These are phyloP conservation scores for Gymnogyps californianus DNA, from an alignment of 2,113 vertebrate species.

Conservation along the genomic window DNA sequence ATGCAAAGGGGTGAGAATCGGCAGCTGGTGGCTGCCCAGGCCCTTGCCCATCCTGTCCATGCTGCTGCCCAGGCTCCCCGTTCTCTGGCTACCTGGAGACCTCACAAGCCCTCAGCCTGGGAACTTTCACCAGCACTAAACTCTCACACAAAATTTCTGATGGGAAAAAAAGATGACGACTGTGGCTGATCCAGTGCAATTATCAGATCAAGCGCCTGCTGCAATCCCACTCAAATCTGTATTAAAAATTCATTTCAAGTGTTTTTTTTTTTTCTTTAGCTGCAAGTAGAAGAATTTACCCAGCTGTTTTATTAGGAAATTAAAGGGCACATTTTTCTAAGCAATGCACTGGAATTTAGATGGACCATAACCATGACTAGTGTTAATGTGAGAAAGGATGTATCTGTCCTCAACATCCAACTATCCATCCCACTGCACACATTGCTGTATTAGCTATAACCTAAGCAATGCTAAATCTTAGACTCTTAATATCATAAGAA, in stretches of 20 bases:
- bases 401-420: neutral
- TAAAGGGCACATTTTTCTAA: slow-evolving; percentile 63
- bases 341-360: slow-evolving; percentile 51
- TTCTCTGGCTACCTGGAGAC: neutral
- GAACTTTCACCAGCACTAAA: neutral
- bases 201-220: slow-evolving; percentile 60
- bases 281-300: slow-evolving; percentile 57
- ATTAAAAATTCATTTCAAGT: slow-evolving; percentile 67
- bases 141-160: slow-evolving; percentile 10
- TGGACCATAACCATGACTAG: slow-evolving; percentile 16
- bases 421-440: slow-evolving; percentile 13
- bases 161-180: slow-evolving; percentile 7
- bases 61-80: neutral
- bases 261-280: neutral
- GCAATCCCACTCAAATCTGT: slow-evolving; percentile 67
- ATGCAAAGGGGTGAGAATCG: neutral
- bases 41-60: neutral
- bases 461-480: neutral
- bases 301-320: slow-evolving; percentile 62
- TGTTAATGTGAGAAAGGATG: slow-evolving; percentile 19
- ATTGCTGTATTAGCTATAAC: neutral
- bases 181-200: slow-evolving; percentile 53
- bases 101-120: neutral
- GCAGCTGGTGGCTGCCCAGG: neutral
- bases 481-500: neutral